phyloP scores from a whole-genome alignment of 35 echinoderm and acorn worm species.

The Strongylocentrotus purpuratus region DNA sequence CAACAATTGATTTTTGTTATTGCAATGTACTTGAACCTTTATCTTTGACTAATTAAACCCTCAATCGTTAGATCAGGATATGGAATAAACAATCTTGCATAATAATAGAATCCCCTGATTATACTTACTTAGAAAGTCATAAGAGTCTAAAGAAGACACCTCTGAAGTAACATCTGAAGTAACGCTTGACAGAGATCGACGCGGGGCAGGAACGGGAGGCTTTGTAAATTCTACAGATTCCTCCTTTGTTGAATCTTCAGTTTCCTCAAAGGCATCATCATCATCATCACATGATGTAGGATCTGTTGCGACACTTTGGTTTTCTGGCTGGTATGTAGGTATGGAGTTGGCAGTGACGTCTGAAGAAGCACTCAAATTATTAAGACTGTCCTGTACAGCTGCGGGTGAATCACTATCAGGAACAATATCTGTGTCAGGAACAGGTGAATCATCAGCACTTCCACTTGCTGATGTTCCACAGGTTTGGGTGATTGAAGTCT shows the following conservation, averaged over 20 bases:
- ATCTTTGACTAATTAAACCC: no score
- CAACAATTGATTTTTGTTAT: no score
- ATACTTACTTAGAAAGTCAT: slow-evolving; percentile 36
- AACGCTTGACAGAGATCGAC: neutral
- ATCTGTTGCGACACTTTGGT: neutral
- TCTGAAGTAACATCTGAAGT: neutral
- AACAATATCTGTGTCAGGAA: neutral
- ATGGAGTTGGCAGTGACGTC: neutral
- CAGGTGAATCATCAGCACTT: no score
- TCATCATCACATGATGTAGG: neutral
- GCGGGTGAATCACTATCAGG: neutral
- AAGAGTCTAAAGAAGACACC: neutral
- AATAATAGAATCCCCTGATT: neutral
- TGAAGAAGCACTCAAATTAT: neutral
- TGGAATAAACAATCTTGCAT: no score
- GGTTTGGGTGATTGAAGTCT: neutral
- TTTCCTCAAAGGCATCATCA: slow-evolving; percentile 11
- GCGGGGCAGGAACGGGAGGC: neutral
- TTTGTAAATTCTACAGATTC: neutral
- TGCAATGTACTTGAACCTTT: no score
- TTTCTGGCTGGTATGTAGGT: neutral
- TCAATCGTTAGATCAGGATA: no score
- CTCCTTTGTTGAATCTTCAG: neutral
- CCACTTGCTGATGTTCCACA: neutral
- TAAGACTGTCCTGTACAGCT: neutral